Evolutionary conservation across 2,113 vertebrate genomes (phyloP).

Genomic region (Nothoprocta perdicaria): DNA sequence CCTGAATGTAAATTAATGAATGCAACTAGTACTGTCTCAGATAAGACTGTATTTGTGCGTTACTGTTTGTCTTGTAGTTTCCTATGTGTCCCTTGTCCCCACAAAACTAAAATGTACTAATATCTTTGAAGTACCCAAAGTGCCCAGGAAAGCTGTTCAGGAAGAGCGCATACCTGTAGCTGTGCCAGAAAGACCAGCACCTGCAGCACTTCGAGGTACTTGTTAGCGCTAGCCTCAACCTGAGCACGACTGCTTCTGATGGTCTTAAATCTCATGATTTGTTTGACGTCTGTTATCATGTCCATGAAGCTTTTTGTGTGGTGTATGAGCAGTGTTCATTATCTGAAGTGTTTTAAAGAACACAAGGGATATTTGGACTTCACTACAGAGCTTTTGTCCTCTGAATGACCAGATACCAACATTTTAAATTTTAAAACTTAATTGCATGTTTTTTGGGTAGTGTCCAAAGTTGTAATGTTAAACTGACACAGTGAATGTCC

Average conservation of each 20-base stretch:
- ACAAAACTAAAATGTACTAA: constrained; percentile 63
- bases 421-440: background rate
- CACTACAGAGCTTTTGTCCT: background rate
- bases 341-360: background rate
- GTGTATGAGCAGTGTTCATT: background rate
- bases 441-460: fast-evolving
- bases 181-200: constrained; percentile 65
- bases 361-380: background rate
- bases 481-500: background rate
- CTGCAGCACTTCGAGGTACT: constrained; percentile 50
- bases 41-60: fast-evolving
- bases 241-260: background rate
- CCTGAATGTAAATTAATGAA: background rate
- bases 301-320: background rate
- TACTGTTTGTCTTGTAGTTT: background rate
- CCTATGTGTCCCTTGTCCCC: background rate
- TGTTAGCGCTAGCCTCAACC: background rate
- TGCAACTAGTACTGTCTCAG: background rate
- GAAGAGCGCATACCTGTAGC: constrained; percentile 66
- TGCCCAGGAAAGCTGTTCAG: constrained; percentile 45
- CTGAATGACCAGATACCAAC: background rate
- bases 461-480: background rate
- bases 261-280: background rate
- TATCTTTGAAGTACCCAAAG: constrained; percentile 78
- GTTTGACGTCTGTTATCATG: background rate